These are phyloP conservation scores for Trachelus tabidus DNA, from an alignment of 2,888 invertebrate species.

Conservation along the genomic window DNA sequence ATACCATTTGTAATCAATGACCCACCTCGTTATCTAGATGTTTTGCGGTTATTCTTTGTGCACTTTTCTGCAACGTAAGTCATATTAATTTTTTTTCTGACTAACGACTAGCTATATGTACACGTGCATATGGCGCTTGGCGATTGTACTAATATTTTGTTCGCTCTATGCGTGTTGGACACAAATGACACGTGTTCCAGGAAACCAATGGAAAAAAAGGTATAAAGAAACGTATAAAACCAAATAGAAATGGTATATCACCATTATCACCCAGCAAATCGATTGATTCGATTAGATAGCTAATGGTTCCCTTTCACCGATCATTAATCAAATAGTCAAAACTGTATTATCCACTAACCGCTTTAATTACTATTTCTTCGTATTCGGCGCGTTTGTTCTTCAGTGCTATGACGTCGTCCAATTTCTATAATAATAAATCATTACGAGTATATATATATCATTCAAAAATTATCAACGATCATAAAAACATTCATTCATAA, in stretches of 20 bases:
- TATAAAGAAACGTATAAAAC: not conserved
- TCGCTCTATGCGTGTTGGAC: not conserved
- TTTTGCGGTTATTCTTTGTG: conserved; percentile 45
- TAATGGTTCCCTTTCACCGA: not conserved
- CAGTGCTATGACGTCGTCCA: conserved; percentile 47
- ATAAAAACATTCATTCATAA: not conserved
- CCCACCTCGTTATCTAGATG: conserved; percentile 53
- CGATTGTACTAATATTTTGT: not conserved
- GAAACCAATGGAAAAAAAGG: not conserved
- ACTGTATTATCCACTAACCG: conserved; percentile 40
- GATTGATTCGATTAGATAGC: not conserved
- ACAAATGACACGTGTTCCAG: not conserved
- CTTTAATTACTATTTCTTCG: conserved; percentile 54
- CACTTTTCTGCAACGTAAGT: conserved; percentile 43
- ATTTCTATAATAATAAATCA: conserved; percentile 38
- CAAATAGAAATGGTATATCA: not conserved
- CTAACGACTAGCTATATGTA: not conserved
- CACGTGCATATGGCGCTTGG: not conserved
- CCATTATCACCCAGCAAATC: not conserved
- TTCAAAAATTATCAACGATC: not conserved
- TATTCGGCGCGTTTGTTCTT: conserved; percentile 55
- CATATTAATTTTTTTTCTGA: not conserved
- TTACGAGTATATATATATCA: not conserved
- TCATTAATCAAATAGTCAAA: conserved; percentile 1
- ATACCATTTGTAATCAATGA: not conserved